Conservation (phyloP, 2,888 invertebrate species). For the Auanema freiburgensis region DNA sequence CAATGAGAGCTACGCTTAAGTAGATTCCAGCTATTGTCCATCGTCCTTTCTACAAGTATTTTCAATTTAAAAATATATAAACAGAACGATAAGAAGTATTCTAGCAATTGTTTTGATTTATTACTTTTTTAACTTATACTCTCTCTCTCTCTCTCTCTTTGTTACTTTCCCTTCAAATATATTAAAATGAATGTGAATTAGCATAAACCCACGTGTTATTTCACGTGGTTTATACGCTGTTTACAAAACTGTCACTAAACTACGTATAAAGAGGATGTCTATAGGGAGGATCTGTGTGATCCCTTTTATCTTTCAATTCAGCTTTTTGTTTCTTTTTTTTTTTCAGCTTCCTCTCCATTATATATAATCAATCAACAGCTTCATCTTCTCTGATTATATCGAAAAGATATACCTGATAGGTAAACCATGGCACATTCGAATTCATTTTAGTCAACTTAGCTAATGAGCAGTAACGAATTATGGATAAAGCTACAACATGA, state of each 20-base stretch:
- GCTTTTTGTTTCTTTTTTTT: too few relatives aligned
- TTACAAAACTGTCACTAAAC: neutral
- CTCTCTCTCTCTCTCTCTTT: too few relatives aligned
- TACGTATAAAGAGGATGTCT: neutral
- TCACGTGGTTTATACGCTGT: neutral
- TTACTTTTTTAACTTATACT: too few relatives aligned
- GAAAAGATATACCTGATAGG: conserved; percentile 38
- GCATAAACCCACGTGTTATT: conserved; percentile 6
- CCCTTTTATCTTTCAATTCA: too few relatives aligned
- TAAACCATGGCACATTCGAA: conserved; percentile 54
- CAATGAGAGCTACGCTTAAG: conserved; percentile 46
- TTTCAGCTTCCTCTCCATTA: too few relatives aligned
- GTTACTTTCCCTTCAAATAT: neutral
- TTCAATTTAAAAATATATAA: neutral
- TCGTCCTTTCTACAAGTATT: conserved; percentile 44
- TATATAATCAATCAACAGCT: too few relatives aligned
- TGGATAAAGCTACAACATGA: conserved; percentile 57
- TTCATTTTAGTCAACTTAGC: conserved; percentile 41
- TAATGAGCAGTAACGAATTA: conserved; percentile 55
- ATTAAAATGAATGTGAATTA: conserved; percentile 7
- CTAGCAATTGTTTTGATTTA: too few relatives aligned
- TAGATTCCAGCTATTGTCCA: conserved; percentile 47
- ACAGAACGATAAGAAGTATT: too few relatives aligned
- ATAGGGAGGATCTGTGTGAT: too few relatives aligned
- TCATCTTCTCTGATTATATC: neutral